phyloP scores from a whole-genome alignment of 2,113 vertebrate genomes.

The Bubalus kerabau region DNA sequence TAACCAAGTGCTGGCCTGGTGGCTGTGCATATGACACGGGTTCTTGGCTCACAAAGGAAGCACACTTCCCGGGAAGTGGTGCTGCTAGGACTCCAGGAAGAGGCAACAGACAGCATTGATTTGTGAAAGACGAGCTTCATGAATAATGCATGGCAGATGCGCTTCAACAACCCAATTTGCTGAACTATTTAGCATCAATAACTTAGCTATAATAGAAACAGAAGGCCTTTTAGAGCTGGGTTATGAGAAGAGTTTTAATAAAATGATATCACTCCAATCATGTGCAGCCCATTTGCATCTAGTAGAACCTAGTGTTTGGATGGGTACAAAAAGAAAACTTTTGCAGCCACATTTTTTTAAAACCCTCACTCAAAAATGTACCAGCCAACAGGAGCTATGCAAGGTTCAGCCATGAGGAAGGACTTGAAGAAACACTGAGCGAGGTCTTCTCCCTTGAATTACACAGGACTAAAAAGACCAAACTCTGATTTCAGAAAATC shows the following conservation, averaged over 20 bases:
- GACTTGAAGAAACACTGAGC: neutral
- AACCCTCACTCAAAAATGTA: neutral
- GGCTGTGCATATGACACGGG: conserved; percentile 45
- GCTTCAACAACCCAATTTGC: conserved; percentile 74
- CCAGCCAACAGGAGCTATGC: neutral
- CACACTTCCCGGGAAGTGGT: conserved; percentile 22
- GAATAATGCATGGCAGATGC: conserved; percentile 75
- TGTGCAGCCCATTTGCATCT: conserved; percentile 8
- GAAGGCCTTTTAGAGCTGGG: conserved; percentile 66
- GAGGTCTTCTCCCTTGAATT: neutral
- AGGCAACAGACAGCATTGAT: conserved; percentile 60
- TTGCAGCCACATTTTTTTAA: neutral
- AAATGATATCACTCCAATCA: conserved; percentile 71
- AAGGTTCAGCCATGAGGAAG: neutral
- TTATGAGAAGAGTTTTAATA: conserved; percentile 69
- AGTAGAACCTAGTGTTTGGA: neutral
- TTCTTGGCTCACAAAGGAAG: conserved; percentile 62
- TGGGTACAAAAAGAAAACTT: conserved; percentile 15
- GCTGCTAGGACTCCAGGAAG: neutral
- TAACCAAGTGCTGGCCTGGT: conserved; percentile 59
- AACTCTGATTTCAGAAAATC: conserved; percentile 13
- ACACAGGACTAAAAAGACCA: neutral
- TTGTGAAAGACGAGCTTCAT: conserved; percentile 65
- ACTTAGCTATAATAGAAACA: conserved; percentile 72
- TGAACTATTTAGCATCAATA: conserved; percentile 79